Base-by-base conservation (phyloP, 2,888 invertebrate species). In the Gonocerus acuteangulatus region DNA sequence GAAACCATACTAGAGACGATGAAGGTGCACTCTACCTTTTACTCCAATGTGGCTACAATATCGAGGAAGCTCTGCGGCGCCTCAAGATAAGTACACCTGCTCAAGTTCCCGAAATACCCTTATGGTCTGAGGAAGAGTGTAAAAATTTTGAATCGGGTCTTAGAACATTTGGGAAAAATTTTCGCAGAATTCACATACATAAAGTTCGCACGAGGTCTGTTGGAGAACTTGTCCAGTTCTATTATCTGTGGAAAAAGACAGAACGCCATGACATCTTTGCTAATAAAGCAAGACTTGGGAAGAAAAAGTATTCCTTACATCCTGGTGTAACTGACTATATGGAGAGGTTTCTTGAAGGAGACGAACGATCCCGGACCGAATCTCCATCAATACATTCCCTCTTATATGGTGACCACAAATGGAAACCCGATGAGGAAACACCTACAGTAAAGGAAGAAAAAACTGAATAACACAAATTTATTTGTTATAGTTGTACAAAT, bases 51-150 rank as follows among this genome's bases (percentile, higher is more conserved):
- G 95, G 93, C 1, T 91, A 95, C 73, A 95, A 93, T 75, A 81
- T 87, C n/a, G 95, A 95, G 62, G 95, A 95, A 76, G 95, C 95
- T 0, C 74, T 95, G 58, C 77, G 94, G 62, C 79, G 94, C 57
- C 82, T 86, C 61, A 80, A 87, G 49, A 82, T 90, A 72, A 85
- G 87, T 67, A 82, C 83, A 6, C 80, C 87, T 58, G 73, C 76
- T 21, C 70, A 74, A 60, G 79, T 83, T 1, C 87, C 88, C 70
- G 83, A 86, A 0, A 84, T 86, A 79, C 90, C 89, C 70, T 79
- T 90, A 2, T 97, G 96, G 95, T 94, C 95, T 1, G 95, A 96
- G 73, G 95, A 95, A 71, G 97, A 99, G 73, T 95, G 95, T 75
- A 82, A 90, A 60, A 92, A 93, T 74, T 99, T 99, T 76, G 97